phyloP scores from a whole-genome alignment of 2,888 invertebrate genomes.

The Celastrina argiolus region DNA sequence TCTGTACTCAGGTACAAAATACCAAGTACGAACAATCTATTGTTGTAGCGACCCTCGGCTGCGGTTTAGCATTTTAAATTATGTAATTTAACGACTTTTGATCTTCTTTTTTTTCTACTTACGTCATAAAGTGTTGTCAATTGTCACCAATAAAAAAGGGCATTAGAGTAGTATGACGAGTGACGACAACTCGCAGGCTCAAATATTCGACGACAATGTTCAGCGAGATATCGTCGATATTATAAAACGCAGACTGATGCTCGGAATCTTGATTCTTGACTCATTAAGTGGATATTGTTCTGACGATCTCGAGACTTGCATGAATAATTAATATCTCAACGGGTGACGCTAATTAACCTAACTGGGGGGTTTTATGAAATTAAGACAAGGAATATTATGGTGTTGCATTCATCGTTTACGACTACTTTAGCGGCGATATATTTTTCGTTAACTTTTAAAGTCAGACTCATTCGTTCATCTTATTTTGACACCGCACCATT shows the following conservation, averaged over 20 bases:
- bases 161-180: not conserved
- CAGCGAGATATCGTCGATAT: not conserved
- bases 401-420: not conserved
- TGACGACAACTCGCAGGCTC: not conserved
- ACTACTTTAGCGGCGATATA: too few species aligned
- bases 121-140: not conserved
- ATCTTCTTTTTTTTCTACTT: not conserved
- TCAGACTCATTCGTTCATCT: not conserved
- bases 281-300: not conserved
- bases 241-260: not conserved
- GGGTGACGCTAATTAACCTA: not conserved
- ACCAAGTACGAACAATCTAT: not conserved
- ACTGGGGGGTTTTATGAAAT: not conserved
- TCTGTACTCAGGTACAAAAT: conserved; percentile 4
- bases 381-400: not conserved
- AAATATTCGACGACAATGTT: not conserved
- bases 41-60: not conserved
- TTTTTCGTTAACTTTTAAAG: too few species aligned
- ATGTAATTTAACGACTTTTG: conserved; percentile 1
- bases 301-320: not conserved
- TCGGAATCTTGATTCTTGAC: not conserved
- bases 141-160: not conserved
- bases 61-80: conserved; percentile 1
- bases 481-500: not conserved
- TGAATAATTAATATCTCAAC: not conserved